Percentiles rank a stretch among this genome's conserved stretches.
phyloP scores from a whole-genome alignment of 2,888 invertebrate species.

The Drosophila paramelanica region DNA sequence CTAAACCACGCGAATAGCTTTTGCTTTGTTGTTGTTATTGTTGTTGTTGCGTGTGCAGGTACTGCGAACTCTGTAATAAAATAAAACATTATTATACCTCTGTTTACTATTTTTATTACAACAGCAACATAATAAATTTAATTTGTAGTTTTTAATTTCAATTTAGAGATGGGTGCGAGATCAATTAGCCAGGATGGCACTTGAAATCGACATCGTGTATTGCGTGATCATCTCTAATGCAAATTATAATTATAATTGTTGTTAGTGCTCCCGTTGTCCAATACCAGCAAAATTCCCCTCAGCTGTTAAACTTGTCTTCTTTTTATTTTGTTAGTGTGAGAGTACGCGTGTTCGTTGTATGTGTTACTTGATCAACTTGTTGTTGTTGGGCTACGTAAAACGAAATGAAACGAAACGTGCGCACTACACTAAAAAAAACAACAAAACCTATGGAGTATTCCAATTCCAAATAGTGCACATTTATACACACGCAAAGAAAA shows the following conservation, averaged over 20 bases:
- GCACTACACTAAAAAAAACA: constrained; percentile 51
- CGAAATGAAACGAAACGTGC: constrained; percentile 56
- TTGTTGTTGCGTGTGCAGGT: constrained; percentile 25
- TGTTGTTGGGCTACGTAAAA: constrained; percentile 35
- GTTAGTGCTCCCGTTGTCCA: constrained; percentile 29
- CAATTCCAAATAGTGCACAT: constrained; percentile 23
- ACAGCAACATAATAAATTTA: too few species aligned
- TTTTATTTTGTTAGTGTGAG: background rate
- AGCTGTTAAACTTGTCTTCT: constrained; percentile 43
- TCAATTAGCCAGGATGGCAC: background rate
- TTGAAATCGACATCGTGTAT: too few species aligned
- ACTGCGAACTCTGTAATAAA: constrained; percentile 50
- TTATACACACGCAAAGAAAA: constrained; percentile 4
- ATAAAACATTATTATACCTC: constrained; percentile 8
- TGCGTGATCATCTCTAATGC: constrained; percentile 12
- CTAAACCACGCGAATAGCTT: constrained; percentile 48
- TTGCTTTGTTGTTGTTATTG: constrained; percentile 18
- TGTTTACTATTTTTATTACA: background rate
- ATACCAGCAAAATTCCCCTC: constrained; percentile 11
- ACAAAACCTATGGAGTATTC: constrained; percentile 23
- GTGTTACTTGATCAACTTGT: constrained; percentile 9
- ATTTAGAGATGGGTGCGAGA: background rate
- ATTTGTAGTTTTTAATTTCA: background rate
- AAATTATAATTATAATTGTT: constrained; percentile 32
- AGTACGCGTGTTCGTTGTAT: constrained; percentile 10